phyloP scores from a whole-genome alignment of 2,113 vertebrate genomes.

The Rhinogobius similis region DNA sequence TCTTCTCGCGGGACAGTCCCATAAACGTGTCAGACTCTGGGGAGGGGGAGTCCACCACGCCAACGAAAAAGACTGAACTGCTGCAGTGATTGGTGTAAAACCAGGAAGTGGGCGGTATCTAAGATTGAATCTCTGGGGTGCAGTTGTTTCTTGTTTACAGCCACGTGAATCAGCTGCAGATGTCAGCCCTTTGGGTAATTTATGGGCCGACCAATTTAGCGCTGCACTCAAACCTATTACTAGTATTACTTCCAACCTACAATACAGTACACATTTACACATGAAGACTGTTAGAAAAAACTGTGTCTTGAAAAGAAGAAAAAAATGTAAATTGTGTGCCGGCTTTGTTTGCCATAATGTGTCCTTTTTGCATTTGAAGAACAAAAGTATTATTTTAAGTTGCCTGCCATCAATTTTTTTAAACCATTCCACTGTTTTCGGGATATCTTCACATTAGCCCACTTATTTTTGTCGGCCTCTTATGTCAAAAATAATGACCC shows the following conservation, averaged over 20 bases:
- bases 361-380: slow-evolving; percentile 77
- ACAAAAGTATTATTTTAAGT: slow-evolving; percentile 66
- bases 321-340: slow-evolving; percentile 38
- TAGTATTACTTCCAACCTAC: slow-evolving; percentile 67
- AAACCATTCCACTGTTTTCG: slow-evolving; percentile 61
- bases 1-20: slow-evolving; percentile 96
- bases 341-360: slow-evolving; percentile 72
- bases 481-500: not conserved
- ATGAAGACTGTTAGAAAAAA: slow-evolving; percentile 68
- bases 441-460: not conserved
- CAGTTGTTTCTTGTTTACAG: slow-evolving; percentile 83
- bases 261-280: slow-evolving; percentile 63
- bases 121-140: slow-evolving; percentile 70
- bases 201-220: slow-evolving; percentile 70
- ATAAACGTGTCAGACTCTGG: slow-evolving; percentile 91
- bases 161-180: slow-evolving; percentile 81
- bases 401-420: slow-evolving; percentile 44
- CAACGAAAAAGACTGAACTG: slow-evolving; percentile 91
- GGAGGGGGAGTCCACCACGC: slow-evolving; percentile 88
- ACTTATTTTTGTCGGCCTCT: too few relatives aligned
- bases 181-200: slow-evolving; percentile 75
- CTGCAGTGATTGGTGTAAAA: slow-evolving; percentile 79
- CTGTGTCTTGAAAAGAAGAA: slow-evolving; percentile 46
- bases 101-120: slow-evolving; percentile 6
- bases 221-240: slow-evolving; percentile 73